These are phyloP conservation scores for Brenthis daphne DNA, from an alignment of 2,888 invertebrate species.

Conservation along the genomic window DNA sequence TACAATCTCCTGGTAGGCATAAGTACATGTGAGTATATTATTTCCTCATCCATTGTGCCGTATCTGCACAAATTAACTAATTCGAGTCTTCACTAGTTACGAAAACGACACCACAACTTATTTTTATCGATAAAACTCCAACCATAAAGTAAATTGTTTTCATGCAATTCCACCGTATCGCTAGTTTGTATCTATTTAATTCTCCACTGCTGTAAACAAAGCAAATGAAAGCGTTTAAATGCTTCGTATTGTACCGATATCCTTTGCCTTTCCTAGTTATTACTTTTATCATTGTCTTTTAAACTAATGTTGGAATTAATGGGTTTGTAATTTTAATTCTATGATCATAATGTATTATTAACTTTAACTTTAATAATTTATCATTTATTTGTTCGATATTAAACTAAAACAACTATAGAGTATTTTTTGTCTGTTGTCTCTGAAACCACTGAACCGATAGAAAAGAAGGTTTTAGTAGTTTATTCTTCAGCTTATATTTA, in stretches of 20 bases:
- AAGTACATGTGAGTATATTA: constrained; percentile 68
- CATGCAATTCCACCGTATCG: constrained; percentile 27
- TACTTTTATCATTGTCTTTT: constrained; percentile 1
- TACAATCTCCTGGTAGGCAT: constrained; percentile 75
- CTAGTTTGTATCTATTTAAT: constrained; percentile 27
- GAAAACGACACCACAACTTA: constrained; percentile 31
- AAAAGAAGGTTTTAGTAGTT: too few relatives aligned
- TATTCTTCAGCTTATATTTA: too few relatives aligned
- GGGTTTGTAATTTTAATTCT: background rate
- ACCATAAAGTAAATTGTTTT: constrained; percentile 28
- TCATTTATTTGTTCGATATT: too few relatives aligned
- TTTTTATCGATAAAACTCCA: constrained; percentile 49
- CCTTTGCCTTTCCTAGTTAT: background rate
- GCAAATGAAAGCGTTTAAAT: constrained; percentile 29
- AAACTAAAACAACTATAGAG: too few relatives aligned
- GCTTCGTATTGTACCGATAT: constrained; percentile 15
- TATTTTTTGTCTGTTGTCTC: too few relatives aligned
- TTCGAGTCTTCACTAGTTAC: constrained; percentile 58
- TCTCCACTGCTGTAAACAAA: constrained; percentile 19
- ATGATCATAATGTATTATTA: too few relatives aligned
- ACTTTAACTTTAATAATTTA: too few relatives aligned
- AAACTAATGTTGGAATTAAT: background rate
- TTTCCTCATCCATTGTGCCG: constrained; percentile 79
- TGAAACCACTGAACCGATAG: too few relatives aligned
- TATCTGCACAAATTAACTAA: constrained; percentile 81